Evolutionary conservation across 2,797 vertebrate species (phyloP).

Genomic region (Lutjanus argentimaculatus): DNA sequence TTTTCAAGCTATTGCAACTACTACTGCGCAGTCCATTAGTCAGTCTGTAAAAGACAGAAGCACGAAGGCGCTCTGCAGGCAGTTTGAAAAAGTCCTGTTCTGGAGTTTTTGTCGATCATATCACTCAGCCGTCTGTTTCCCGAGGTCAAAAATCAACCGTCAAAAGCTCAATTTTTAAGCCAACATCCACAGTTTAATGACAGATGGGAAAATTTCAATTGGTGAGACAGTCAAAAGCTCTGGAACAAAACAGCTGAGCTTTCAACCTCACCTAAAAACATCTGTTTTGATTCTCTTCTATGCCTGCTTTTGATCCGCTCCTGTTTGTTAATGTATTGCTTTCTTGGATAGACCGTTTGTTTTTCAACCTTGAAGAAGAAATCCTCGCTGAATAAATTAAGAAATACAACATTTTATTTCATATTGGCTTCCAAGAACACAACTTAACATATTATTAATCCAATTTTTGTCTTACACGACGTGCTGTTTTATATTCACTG

Average conservation of each 20-base stretch:
- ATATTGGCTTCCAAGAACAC: conserved; percentile 39
- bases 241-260: not conserved
- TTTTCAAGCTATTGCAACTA: too few species aligned
- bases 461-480: conserved; percentile 32
- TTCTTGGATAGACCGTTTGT: conserved; percentile 27
- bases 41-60: too few species aligned
- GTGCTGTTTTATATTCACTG: conserved; percentile 34
- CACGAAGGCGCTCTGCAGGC: too few species aligned
- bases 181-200: not conserved
- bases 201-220: too few species aligned
- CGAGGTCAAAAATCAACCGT: not conserved
- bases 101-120: not conserved
- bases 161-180: not conserved
- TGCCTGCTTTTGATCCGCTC: not conserved
- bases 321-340: conserved; percentile 7
- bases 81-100: too few species aligned
- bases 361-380: conserved; percentile 54
- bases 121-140: not conserved
- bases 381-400: conserved; percentile 50
- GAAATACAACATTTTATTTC: conserved; percentile 27
- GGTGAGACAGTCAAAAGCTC: not conserved
- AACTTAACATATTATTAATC: conserved; percentile 47
- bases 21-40: too few species aligned
- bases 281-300: not conserved
- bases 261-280: not conserved